Base-by-base conservation (phyloP, 2,113 vertebrate genomes). In the Chaetops frenatus region DNA sequence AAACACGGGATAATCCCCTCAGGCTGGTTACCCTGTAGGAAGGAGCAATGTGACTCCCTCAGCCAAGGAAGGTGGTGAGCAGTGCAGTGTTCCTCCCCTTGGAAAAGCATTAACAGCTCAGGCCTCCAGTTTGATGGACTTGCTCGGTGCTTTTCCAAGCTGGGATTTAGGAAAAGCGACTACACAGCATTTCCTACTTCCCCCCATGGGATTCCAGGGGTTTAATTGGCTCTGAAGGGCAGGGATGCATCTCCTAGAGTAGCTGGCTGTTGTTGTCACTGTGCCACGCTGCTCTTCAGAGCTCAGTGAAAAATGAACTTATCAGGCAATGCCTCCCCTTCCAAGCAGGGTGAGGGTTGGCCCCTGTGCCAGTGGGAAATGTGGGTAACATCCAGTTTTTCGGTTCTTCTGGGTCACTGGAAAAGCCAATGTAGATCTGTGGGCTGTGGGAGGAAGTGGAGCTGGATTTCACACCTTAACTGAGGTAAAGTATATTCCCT, bases 211-310 rank as follows among this genome's bases (percentile, higher is more conserved):
- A 70, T 61, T 91, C 35, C 16, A 5, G 17, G 89, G 93, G 90
- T 91, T 92, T 92, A 96, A 81, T 90, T 91, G 56, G 36, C 81
- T 87, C 64, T 85, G 93, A 96, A 95, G 84, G 90, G 90, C 73
- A 91, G 87, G 81, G 84, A 56, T 2, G 18, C 79, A 57, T 74
- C 86, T 95, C 57, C 9, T 2, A 20, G 64, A 88, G 67, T 35
- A 72, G 83, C 80, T 96, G 66, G 72, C 28, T 92, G 92, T 78
- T 80, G 2, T 38, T 79, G 64, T 93, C 90, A 92, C 58, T 8
- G 3, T 86, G 86, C 85, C 85, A 85, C 5, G 0, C 73, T 65
- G 70, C 71, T 92, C 71, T 20, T 61, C 0, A 0, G 57, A 82
- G 45, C 67, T 85, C 73, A 33, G n/a, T 45, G 74, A 51, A 44